phyloP scores from a whole-genome alignment of 2,797 vertebrate species.

The Myotis pilosus region DNA sequence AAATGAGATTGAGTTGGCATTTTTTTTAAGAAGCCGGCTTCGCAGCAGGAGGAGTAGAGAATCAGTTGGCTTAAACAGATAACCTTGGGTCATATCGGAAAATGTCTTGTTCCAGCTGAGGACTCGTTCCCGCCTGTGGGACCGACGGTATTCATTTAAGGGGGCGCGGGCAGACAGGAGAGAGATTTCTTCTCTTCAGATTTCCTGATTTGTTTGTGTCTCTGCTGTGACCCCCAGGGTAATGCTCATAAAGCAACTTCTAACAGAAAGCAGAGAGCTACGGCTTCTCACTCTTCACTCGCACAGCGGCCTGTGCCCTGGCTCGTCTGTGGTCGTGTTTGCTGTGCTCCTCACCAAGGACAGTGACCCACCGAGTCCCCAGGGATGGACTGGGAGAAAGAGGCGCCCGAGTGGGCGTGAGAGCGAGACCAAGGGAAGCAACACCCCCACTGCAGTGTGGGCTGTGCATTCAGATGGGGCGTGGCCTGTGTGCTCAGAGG shows the following conservation, averaged over 20 bases:
- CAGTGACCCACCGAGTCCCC: background rate
- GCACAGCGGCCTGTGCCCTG: background rate
- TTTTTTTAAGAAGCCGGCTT: conserved; percentile 17
- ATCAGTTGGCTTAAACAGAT: conserved; percentile 72
- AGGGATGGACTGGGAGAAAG: background rate
- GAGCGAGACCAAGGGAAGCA: background rate
- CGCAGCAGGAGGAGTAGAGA: conserved; percentile 58
- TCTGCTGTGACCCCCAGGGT: conserved; percentile 73
- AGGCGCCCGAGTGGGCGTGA: accelerated
- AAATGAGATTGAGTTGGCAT: conserved; percentile 72
- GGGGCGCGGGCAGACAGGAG: conserved; percentile 32
- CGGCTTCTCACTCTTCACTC: background rate
- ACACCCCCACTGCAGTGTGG: background rate
- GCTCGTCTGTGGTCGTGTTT: background rate
- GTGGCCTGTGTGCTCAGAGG: too few species aligned
- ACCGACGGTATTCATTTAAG: conserved; percentile 66
- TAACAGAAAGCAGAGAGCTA: conserved; percentile 48
- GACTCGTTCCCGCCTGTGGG: background rate
- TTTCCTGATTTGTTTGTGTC: conserved; percentile 76
- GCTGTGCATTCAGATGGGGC: background rate
- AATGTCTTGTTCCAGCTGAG: conserved; percentile 69
- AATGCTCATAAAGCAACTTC: conserved; percentile 60
- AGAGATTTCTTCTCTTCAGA: conserved; percentile 57
- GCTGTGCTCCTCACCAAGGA: background rate
- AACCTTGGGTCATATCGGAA: conserved; percentile 68